Percentiles rank a stretch among this genome's conserved stretches.
These are phyloP conservation scores for Vidua chalybeata DNA, from an alignment of 2,113 vertebrate genomes.

Conservation along the genomic window DNA sequence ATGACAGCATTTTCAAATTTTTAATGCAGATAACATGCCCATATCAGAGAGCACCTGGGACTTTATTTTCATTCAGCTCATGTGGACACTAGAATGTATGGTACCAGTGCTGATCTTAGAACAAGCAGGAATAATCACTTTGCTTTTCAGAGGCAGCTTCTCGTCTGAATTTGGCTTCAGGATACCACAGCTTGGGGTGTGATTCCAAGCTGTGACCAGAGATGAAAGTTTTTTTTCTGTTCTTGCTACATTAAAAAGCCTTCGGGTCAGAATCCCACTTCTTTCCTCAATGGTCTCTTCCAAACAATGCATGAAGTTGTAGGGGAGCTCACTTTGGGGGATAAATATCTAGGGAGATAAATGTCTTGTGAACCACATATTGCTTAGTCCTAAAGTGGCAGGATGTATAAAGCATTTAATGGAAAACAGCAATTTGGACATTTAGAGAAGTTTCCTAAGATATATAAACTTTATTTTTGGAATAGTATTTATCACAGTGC, in stretches of 20 bases:
- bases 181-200: background rate
- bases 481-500: background rate
- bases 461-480: background rate
- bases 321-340: background rate
- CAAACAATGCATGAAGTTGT: background rate
- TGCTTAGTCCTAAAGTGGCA: background rate
- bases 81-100: background rate
- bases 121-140: background rate
- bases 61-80: background rate
- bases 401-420: background rate
- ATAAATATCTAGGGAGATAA: background rate
- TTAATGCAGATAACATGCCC: background rate
- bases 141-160: background rate
- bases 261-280: background rate
- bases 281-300: background rate
- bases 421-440: background rate
- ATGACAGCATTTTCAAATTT: background rate
- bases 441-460: background rate
- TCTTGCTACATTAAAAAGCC: background rate
- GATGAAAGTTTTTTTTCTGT: background rate
- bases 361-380: background rate
- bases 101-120: background rate
- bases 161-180: background rate
- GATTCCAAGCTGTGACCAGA: background rate
- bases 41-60: background rate